Evolutionary conservation across 2,888 invertebrate species (phyloP), one percentile per base, ranked within the genome.

Genomic region (Pterostichus niger): DNA sequence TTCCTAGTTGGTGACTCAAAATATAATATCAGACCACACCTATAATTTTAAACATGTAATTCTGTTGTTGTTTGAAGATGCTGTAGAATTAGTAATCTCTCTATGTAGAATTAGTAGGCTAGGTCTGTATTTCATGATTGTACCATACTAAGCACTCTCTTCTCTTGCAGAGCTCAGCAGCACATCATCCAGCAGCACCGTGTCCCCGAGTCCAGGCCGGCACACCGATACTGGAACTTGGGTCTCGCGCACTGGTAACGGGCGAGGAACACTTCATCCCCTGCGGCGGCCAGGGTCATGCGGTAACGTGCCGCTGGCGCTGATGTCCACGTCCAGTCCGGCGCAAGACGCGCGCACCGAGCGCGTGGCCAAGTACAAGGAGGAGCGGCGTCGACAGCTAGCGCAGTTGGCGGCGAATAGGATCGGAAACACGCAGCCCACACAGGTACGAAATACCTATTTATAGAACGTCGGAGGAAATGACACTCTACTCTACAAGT

Each of bases 301-400:
- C 77, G 83, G 77, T 68, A 83, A 40, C 68, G 83, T 83, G 64
- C 83, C 83, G 61, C 35, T 83, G 40, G 64, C 77, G n/a, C 64
- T 83, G 35, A 82, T 82, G 82, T 82, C 75, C 24, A 56, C 54
- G 15, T 49, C 40, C 59, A 77, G 64, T 31, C 1, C 61, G n/a
- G 46, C 24, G 11, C 61, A 11, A 13, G 40, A 31, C 15, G 35
- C 56, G 85, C 64, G 91, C 85, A 91, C 91, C 88, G 91, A 90
- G 88, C 90, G 92, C 85, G 91, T 92, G 88, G 93, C 93, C 89
- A 91, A 95, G 88, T 95, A 95, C 89, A 95, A 95, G 88, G 95
- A 95, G 87, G 94, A 95, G 88, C 91, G 95, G 81, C 91, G 94
- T 84, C 92, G 92, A 86, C 94, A 95, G 88, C 90, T 95, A 84